Conservation (phyloP, 2,888 invertebrate species). For the Eremobia ochroleuca region DNA sequence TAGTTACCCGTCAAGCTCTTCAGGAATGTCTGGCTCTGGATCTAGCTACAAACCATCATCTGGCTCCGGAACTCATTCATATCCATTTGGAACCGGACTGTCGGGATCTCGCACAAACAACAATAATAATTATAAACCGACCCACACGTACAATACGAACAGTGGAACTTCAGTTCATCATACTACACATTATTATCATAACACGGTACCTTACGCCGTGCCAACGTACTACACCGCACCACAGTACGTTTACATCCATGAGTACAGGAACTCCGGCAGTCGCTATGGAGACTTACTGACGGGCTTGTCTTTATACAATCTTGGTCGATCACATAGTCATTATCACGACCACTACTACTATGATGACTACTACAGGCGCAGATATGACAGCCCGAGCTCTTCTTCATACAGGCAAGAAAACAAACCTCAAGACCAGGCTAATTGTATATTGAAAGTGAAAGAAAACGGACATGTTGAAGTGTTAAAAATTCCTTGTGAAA, state of each 20-base stretch:
- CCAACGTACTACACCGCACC: conserved; percentile 76
- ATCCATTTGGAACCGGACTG: conserved; percentile 36
- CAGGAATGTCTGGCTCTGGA: conserved; percentile 35
- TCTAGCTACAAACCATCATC: conserved; percentile 10
- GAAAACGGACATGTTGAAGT: conserved; percentile 78
- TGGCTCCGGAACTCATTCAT: conserved; percentile 32
- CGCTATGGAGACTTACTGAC: conserved; percentile 84
- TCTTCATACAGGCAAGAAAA: conserved; percentile 36
- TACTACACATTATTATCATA: conserved; percentile 36
- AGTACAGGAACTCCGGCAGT: conserved; percentile 84
- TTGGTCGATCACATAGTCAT: conserved; percentile 83
- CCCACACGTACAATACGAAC: conserved; percentile 60
- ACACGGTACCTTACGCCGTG: conserved; percentile 33
- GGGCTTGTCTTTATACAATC: conserved; percentile 85
- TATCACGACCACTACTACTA: conserved; percentile 83
- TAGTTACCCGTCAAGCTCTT: conserved; percentile 33
- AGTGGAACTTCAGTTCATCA: conserved; percentile 40
- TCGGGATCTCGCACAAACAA: conserved; percentile 40
- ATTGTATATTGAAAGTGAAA: conserved; percentile 80
- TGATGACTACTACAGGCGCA: conserved; percentile 84
- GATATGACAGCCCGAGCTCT: conserved; percentile 72
- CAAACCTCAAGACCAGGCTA: conserved; percentile 70
- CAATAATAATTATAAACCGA: conserved; percentile 51
- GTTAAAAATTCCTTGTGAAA: conserved; percentile 86
- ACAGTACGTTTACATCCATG: conserved; percentile 82